Conservation (phyloP, 2,797 vertebrate genomes). For the Arctocebus calabarensis region DNA sequence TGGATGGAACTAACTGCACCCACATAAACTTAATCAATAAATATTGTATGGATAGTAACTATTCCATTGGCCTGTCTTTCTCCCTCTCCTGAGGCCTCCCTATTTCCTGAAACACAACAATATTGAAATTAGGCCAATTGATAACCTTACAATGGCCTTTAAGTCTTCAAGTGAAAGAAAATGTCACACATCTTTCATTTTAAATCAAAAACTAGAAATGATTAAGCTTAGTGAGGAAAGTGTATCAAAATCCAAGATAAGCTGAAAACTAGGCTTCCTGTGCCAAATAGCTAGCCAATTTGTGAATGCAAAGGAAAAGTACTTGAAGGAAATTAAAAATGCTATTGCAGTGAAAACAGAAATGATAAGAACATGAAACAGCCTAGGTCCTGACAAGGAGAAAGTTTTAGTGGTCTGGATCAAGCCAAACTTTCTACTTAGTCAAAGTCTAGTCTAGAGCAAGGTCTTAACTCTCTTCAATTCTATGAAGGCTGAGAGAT, state of each 20-base stretch:
- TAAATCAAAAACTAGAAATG: background rate
- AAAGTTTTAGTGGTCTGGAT: background rate
- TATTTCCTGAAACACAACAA: background rate
- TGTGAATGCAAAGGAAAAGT: background rate
- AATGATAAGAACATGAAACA: background rate
- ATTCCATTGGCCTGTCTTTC: background rate
- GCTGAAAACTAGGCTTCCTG: background rate
- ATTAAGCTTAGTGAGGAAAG: background rate
- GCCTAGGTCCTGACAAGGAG: background rate
- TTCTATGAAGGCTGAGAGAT: background rate
- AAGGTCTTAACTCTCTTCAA: background rate
- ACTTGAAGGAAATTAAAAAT: background rate
- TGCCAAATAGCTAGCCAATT: background rate
- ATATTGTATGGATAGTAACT: background rate
- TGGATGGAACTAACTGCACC: background rate
- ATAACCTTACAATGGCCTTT: background rate
- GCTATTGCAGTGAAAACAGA: background rate
- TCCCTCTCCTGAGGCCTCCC: background rate
- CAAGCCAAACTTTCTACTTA: background rate
- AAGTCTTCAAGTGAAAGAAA: background rate
- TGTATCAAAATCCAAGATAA: background rate
- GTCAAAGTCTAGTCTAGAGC: background rate
- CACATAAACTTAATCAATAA: background rate
- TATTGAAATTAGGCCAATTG: background rate
- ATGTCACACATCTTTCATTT: background rate